Base-by-base conservation (phyloP, 2,888 invertebrate species). In the Theretra japonica region DNA sequence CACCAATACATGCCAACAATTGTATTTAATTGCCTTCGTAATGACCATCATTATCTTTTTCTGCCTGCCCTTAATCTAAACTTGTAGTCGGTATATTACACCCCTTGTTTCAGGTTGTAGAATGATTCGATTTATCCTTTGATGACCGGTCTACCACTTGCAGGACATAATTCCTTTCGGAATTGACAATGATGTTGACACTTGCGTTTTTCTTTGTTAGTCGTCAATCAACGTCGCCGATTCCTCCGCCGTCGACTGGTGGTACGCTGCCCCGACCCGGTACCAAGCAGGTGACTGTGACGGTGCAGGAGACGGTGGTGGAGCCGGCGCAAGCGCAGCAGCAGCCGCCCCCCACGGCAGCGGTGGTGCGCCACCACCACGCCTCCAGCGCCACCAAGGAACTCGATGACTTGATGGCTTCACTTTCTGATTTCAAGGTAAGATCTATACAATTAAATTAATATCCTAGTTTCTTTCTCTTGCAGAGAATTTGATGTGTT, bases 351-450 rank as follows among this genome's bases (percentile, higher is more conserved):
- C 83, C 88, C 59, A 81, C 86, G 58, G 81, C 79, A 81, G 94
- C 78, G 41, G 80, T 76, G 25, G 76, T 80, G 6, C 73, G 84
- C n/a, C 86, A 88, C 17, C 93, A 89, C 82, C 94, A 94, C 73
- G 97, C 98, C 28, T 98, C 98, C 70, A 97, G 97, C 74, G 99
- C 99, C 53, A 99, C 99, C 28, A 97, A 97, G 89, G 99, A 99
- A 89, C 95, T 99, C 74, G 99, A 99, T 86, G 99, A 99, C 86
- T 95, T 99, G 75, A 99, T 99, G 99, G 98, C 98, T 2, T 98
- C 98, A 7, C 95, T 99, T 17, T 98, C 98, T 0, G 98, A 98
- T 88, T 98, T 99, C 88, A 99, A 99, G 97, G 99, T 98, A 75
- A 75, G 82, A 75, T 6, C 4, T 73, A 28, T 28, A 28, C 30